phyloP scores from a whole-genome alignment of 2,113 vertebrate species.

The Callocephalon fimbriatum region DNA sequence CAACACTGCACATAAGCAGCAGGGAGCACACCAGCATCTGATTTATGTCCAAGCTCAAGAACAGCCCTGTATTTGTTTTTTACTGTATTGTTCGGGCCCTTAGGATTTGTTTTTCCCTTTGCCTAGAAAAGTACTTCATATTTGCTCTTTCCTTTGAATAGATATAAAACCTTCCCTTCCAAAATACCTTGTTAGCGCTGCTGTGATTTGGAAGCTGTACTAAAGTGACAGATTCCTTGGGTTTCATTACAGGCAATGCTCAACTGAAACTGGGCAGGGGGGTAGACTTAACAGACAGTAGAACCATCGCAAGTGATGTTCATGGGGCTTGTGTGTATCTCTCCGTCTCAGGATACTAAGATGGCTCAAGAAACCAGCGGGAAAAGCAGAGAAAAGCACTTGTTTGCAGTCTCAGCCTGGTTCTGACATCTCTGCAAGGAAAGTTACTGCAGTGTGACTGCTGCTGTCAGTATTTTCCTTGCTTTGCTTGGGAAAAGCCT shows the following conservation, averaged over 20 bases:
- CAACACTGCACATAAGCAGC: slow-evolving; percentile 66
- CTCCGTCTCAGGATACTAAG: neutral
- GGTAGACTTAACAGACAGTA: neutral
- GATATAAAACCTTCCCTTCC: neutral
- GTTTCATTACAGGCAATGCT: neutral
- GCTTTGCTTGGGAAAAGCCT: neutral
- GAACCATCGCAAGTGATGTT: neutral
- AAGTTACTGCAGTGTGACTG: neutral
- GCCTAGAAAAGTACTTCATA: slow-evolving; percentile 19
- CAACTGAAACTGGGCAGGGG: neutral
- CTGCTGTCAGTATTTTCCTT: neutral
- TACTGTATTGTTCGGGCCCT: slow-evolving; percentile 11
- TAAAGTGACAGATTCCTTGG: neutral
- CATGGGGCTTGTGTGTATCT: neutral
- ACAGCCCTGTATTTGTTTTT: slow-evolving; percentile 20
- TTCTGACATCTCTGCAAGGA: slow-evolving; percentile 31
- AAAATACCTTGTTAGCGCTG: neutral
- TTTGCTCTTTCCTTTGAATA: slow-evolving; percentile 12
- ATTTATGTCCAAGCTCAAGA: slow-evolving; percentile 56
- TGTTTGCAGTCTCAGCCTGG: neutral
- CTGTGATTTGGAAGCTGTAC: neutral
- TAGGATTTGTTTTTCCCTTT: slow-evolving; percentile 41
- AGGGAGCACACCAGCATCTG: slow-evolving; percentile 72
- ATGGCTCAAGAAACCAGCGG: neutral
- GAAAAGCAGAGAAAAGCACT: neutral